Evolutionary conservation across 1,140 invertebrate genomes (phyloP), one percentile per base, ranked within the genome.

Genomic region (Parasteatoda tepidariorum): DNA sequence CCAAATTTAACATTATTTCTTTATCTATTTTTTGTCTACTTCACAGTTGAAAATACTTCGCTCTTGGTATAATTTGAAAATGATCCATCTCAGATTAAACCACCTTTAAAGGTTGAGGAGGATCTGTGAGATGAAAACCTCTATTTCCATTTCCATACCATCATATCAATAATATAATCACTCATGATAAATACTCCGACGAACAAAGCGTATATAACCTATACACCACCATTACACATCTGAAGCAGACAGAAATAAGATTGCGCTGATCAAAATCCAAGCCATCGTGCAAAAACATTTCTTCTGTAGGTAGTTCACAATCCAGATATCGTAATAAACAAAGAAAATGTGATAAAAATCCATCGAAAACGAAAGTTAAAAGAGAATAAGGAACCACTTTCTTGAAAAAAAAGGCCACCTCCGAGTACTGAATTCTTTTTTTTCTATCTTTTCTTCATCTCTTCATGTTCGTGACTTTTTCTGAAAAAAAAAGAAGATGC

Each of bases 381-480:
- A 5, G 5, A 41, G 38, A 41, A 18, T 18, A 48, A 18, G 1
- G 38, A 48, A 48, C 38, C 9, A 18, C 18, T 48, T 48, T 48
- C 4, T 18, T 48, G 9, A 18, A 13, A 13, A 48, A 4, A 18
- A 48, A 13, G n/a, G n/a, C 38, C 38, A 48, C 38, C 38, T 48
- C 18, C 38, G 4, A 18, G 26, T 11, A 9, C 26, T 22, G 13
- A 54, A 55, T 57, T 31, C 48, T 9, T 11, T 31, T 26, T 68
- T 11, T 57, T 67, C 68, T 71, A 71, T 71, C 68, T 55, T 13
- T 48, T 28, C 15, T 71, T 38, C 68, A 71, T 71, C 68, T 71
- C 68, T 7, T 22, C 28, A 71, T 11, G 26, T 55, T 71, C 68
- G 68, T 71, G 68, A 71, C 68, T 71, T 55, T 26, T 55, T 31